A percentile compares a stretch with the other conserved stretches of the same genome.
These are phyloP conservation scores for Muschampia plurimacula DNA, from an alignment of 2,888 invertebrate species.

Conservation along the genomic window DNA sequence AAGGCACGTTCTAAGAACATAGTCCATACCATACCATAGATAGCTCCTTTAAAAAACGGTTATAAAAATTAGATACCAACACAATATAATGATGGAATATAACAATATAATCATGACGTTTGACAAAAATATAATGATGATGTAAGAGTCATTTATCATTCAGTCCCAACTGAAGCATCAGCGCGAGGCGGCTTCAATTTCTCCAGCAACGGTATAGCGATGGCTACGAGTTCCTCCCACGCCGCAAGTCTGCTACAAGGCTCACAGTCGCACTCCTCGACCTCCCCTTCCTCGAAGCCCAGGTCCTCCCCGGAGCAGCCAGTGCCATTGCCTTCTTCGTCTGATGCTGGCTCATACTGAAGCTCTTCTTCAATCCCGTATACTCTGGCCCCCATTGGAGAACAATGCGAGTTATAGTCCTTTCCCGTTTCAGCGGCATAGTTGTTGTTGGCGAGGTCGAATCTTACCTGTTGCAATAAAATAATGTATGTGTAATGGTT, in stretches of 20 bases:
- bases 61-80: too few species aligned
- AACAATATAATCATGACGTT: neutral
- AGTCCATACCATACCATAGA: too few species aligned
- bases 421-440: conserved; percentile 45
- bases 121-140: neutral
- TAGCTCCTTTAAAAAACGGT: too few species aligned
- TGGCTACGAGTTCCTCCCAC: conserved; percentile 92
- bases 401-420: conserved; percentile 37
- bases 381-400: conserved; percentile 51
- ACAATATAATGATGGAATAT: neutral
- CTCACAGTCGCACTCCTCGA: conserved; percentile 68
- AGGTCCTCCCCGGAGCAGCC: conserved; percentile 69
- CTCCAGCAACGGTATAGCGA: conserved; percentile 90
- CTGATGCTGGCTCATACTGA: conserved; percentile 50
- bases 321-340: conserved; percentile 53
- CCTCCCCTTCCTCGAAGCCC: conserved; percentile 75
- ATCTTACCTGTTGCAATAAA: conserved; percentile 60
- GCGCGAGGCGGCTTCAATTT: conserved; percentile 79
- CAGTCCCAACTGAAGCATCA: conserved; percentile 77
- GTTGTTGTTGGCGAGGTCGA: conserved; percentile 65
- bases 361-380: conserved; percentile 60
- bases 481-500: too few species aligned
- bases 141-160: conserved; percentile 41
- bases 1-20: too few species aligned
- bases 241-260: conserved; percentile 73